A percentile compares a stretch with the other conserved stretches of the same genome.
These are phyloP conservation scores for Metaphire vulgaris DNA, from an alignment of 1,140 invertebrate genomes.

Conservation along the genomic window DNA sequence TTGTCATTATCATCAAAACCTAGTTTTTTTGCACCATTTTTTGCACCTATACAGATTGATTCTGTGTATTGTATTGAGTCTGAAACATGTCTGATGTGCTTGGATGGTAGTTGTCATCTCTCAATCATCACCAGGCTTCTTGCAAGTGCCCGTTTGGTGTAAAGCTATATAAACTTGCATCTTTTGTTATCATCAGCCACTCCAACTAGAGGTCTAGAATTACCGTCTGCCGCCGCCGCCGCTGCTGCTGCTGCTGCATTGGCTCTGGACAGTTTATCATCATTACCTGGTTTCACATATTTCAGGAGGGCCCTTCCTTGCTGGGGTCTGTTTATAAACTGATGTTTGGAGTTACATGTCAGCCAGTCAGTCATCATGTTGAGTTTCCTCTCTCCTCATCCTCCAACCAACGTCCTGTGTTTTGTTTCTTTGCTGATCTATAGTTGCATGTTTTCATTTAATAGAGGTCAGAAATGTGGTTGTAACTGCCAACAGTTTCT, in stretches of 20 bases:
- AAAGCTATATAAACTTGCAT: neutral
- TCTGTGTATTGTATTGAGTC: too few relatives aligned
- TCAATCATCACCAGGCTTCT: neutral
- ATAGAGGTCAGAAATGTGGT: too few relatives aligned
- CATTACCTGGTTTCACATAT: neutral
- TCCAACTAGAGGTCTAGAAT: neutral
- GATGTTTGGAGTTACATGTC: neutral
- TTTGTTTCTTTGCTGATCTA: too few relatives aligned
- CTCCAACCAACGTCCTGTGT: too few relatives aligned
- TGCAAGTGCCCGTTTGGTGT: neutral
- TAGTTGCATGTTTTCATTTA: too few relatives aligned
- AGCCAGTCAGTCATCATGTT: neutral
- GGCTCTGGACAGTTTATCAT: neutral
- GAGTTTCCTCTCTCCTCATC: neutral
- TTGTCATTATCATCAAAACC: neutral
- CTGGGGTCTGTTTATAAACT: neutral
- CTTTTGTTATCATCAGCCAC: neutral
- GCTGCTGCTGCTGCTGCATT: neutral
- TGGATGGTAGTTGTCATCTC: neutral
- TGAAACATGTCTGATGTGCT: neutral
- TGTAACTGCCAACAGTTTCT: too few relatives aligned
- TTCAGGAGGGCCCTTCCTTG: neutral
- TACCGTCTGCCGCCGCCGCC: too few relatives aligned
- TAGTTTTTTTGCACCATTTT: neutral
- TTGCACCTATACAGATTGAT: too few relatives aligned